A percentile compares a stretch with the other conserved stretches of the same genome.
Conservation (phyloP, 2,797 vertebrate genomes). For the Champsocephalus esox region DNA sequence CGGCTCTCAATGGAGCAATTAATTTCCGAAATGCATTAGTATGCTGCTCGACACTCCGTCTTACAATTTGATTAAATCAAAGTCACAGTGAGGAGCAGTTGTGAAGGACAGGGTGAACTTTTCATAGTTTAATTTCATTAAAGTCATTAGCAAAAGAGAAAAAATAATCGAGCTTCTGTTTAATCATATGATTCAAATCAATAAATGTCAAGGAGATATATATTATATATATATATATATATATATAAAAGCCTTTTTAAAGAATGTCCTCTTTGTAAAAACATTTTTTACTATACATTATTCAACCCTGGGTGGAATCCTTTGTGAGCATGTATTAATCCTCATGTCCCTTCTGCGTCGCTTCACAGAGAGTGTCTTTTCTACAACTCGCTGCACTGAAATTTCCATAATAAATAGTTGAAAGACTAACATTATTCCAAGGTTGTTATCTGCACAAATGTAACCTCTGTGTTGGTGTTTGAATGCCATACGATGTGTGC, state of each 20-base stretch:
- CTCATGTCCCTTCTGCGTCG: not conserved
- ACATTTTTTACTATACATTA: not conserved
- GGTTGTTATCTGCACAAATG: constrained; percentile 4
- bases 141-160: constrained; percentile 53
- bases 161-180: constrained; percentile 34
- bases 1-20: constrained; percentile 70
- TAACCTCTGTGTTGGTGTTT: constrained; percentile 12
- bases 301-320: constrained; percentile 11
- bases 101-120: constrained; percentile 79
- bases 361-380: not conserved
- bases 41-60: constrained; percentile 63
- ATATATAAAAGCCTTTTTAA: constrained; percentile 3
- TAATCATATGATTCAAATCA: constrained; percentile 41
- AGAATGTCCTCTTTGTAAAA: not conserved
- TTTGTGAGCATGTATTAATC: constrained; percentile 6
- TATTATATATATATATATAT: not conserved
- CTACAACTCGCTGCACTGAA: constrained; percentile 5
- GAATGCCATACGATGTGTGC: not conserved
- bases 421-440: constrained; percentile 7
- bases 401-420: constrained; percentile 14
- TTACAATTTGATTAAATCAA: constrained; percentile 79
- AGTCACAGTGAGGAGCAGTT: constrained; percentile 69
- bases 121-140: constrained; percentile 65
- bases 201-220: constrained; percentile 26
- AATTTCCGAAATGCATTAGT: constrained; percentile 71